Evolutionary conservation across 2,888 invertebrate species (phyloP).

Genomic region (Achlya flavicornis): DNA sequence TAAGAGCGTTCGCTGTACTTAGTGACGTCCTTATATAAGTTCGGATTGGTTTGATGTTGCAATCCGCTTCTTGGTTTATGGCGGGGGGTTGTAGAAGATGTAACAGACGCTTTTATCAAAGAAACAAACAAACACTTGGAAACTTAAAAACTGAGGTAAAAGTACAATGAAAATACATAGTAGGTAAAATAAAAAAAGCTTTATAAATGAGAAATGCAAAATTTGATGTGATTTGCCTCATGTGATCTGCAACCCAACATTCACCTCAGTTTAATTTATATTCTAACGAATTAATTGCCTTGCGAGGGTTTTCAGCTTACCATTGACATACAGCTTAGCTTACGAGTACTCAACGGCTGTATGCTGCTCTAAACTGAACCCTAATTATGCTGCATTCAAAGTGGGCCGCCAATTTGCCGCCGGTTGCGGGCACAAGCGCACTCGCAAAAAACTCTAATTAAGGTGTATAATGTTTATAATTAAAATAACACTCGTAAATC

Average conservation of each 20-base stretch:
- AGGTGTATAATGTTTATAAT: conserved; percentile 82
- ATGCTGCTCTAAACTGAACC: conserved; percentile 66
- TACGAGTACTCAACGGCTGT: conserved; percentile 56
- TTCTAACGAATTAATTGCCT: conserved; percentile 55
- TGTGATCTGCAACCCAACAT: conserved; percentile 12
- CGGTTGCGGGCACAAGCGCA: conserved; percentile 61
- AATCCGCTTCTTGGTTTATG: too few relatives aligned
- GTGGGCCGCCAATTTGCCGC: conserved; percentile 70
- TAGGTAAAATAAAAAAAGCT: too few relatives aligned
- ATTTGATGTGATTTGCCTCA: background rate
- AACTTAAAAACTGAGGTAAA: too few relatives aligned
- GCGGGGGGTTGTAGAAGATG: too few relatives aligned
- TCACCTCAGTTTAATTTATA: conserved; percentile 51
- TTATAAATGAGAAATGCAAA: background rate
- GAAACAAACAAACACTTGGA: background rate
- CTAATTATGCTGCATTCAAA: conserved; percentile 74
- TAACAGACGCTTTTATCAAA: background rate
- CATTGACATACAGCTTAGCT: conserved; percentile 67
- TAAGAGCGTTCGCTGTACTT: too few relatives aligned
- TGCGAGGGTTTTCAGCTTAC: conserved; percentile 55
- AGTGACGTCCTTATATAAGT: too few relatives aligned
- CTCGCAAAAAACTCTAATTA: conserved; percentile 76
- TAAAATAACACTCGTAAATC: conserved; percentile 77
- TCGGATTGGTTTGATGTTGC: too few relatives aligned
- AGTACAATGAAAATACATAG: too few relatives aligned